Evolutionary conservation across 2,113 vertebrate species (phyloP).

Genomic region (Rousettus leschenaultii): DNA sequence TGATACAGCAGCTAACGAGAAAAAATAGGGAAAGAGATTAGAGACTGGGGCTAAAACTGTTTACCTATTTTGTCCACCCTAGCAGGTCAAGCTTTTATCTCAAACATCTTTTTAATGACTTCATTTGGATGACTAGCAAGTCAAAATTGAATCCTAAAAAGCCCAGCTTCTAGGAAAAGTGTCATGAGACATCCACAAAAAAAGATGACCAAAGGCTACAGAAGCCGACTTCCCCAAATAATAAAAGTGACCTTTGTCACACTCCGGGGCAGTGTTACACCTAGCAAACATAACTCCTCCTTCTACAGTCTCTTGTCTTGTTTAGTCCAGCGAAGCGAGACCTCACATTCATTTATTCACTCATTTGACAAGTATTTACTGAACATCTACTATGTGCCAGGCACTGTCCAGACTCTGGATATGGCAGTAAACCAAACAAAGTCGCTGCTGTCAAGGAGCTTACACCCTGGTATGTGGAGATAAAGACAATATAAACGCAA

Average conservation of each 20-base stretch:
- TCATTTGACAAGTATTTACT: background rate
- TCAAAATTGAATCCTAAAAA: background rate
- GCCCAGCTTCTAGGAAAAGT: background rate
- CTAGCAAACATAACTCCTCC: background rate
- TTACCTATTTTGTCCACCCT: background rate
- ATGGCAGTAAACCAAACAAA: background rate
- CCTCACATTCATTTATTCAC: background rate
- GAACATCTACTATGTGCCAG: background rate
- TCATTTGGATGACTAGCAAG: background rate
- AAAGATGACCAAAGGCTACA: background rate
- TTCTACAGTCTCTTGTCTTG: background rate
- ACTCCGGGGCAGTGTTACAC: background rate
- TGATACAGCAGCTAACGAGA: slow-evolving; percentile 89
- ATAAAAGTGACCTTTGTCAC: background rate
- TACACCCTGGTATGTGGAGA: background rate
- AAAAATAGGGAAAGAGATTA: background rate
- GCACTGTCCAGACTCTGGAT: background rate
- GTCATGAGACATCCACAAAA: background rate
- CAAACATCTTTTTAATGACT: background rate
- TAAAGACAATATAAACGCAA: background rate
- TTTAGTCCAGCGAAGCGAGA: background rate
- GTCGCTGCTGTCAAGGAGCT: background rate
- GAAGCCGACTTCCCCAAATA: background rate
- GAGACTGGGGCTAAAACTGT: background rate
- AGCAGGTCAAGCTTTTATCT: background rate